A percentile compares a stretch with the other conserved stretches of the same genome.
These are phyloP conservation scores for Toxonevra muliebris DNA, from an alignment of 2,888 invertebrate species.

Conservation along the genomic window DNA sequence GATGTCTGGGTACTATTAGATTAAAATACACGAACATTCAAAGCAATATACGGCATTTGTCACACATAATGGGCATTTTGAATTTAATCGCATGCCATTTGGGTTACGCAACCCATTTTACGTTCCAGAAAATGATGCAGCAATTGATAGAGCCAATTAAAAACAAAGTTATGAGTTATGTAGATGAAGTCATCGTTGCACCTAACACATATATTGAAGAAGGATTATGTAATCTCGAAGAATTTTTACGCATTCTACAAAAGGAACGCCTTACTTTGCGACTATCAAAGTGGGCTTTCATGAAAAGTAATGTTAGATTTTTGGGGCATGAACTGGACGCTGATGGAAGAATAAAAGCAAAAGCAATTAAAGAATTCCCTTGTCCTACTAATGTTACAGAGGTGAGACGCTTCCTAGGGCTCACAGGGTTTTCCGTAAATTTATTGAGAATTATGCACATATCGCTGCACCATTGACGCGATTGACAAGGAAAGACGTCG, in stretches of 20 bases:
- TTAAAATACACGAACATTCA: constrained; percentile 29
- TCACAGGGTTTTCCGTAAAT: constrained; percentile 51
- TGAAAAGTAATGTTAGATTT: constrained; percentile 43
- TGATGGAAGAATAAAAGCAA: constrained; percentile 41
- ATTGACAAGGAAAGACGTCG: constrained; percentile 32
- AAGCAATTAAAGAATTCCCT: constrained; percentile 42
- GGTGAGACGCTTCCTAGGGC: constrained; percentile 49
- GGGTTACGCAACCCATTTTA: constrained; percentile 47
- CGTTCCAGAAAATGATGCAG: constrained; percentile 52
- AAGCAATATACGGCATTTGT: constrained; percentile 29
- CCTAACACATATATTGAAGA: constrained; percentile 27
- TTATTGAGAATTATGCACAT: constrained; percentile 42
- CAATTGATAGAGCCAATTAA: constrained; percentile 22
- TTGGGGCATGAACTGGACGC: constrained; percentile 46
- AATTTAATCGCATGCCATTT: constrained; percentile 32
- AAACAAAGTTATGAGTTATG: constrained; percentile 29
- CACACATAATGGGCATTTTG: constrained; percentile 30
- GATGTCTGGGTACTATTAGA: constrained; percentile 33
- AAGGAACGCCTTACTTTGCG: constrained; percentile 37
- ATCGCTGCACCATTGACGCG: constrained; percentile 44
- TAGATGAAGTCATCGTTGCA: constrained; percentile 34
- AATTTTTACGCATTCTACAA: constrained; percentile 29
- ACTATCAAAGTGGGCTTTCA: constrained; percentile 43
- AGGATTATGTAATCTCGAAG: constrained; percentile 31
- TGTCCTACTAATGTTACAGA: constrained; percentile 43